Evolutionary conservation across 2,113 vertebrate species (phyloP).

Genomic region (Centropus unirufus): DNA sequence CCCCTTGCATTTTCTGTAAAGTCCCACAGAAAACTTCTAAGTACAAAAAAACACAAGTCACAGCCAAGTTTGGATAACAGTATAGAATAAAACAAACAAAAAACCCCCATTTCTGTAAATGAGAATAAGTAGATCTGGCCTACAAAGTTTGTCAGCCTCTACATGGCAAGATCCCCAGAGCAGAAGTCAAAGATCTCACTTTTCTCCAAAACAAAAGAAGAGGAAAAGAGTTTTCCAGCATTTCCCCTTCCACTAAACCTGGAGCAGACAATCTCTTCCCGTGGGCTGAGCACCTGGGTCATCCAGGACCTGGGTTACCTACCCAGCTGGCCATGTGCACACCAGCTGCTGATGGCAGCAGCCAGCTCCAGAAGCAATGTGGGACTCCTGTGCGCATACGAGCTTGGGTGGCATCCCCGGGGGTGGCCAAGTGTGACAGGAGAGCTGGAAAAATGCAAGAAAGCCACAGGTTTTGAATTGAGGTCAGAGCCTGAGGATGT

Average conservation of each 20-base stretch:
- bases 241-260: neutral
- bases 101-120: neutral
- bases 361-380: neutral
- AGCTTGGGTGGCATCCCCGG: neutral
- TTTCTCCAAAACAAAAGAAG: neutral
- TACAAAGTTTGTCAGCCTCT: neutral
- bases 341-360: neutral
- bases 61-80: neutral
- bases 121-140: neutral
- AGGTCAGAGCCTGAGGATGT: neutral
- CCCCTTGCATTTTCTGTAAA: neutral
- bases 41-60: neutral
- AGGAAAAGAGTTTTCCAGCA: neutral
- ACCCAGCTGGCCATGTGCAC: neutral
- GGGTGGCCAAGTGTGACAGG: rapidly evolving
- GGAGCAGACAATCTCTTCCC: neutral
- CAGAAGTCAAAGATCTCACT: neutral
- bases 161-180: rapidly evolving
- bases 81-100: neutral
- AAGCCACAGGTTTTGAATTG: neutral
- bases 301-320: neutral
- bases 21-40: neutral
- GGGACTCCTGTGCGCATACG: rapidly evolving
- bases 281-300: rapidly evolving
- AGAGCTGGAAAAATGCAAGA: neutral